Evolutionary conservation across 2,113 vertebrate genomes (phyloP).

Genomic region (Hipposideros armiger): DNA sequence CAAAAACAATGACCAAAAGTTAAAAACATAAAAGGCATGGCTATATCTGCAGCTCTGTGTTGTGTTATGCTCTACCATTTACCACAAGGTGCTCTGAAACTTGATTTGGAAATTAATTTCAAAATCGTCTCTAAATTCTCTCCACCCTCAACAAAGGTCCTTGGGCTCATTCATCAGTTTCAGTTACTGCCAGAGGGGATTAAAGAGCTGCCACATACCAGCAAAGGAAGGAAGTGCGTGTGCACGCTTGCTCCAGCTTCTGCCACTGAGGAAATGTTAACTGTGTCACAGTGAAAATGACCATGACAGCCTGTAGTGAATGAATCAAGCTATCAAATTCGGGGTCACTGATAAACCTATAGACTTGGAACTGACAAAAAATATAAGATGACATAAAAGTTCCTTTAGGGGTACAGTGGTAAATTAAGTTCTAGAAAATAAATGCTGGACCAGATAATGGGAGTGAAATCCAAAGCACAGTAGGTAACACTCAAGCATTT

Average conservation of each 20-base stretch:
- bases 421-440: conserved; percentile 5
- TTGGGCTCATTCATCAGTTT: neutral
- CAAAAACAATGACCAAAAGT: neutral
- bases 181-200: neutral
- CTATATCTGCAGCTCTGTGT: neutral
- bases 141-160: neutral
- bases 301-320: neutral
- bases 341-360: neutral
- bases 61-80: neutral
- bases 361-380: neutral
- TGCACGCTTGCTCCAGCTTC: neutral
- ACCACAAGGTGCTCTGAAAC: neutral
- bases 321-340: neutral
- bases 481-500: too few species aligned
- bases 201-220: neutral
- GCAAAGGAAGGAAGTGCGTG: neutral
- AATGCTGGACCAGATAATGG: neutral
- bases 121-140: conserved; percentile 24
- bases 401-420: neutral
- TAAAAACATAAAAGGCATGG: neutral
- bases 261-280: neutral
- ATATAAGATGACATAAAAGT: neutral
- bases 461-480: neutral
- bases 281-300: neutral
- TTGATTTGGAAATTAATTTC: conserved; percentile 39